Evolutionary conservation across 2,888 invertebrate species (phyloP).

Genomic region (Periphyllus acericola): DNA sequence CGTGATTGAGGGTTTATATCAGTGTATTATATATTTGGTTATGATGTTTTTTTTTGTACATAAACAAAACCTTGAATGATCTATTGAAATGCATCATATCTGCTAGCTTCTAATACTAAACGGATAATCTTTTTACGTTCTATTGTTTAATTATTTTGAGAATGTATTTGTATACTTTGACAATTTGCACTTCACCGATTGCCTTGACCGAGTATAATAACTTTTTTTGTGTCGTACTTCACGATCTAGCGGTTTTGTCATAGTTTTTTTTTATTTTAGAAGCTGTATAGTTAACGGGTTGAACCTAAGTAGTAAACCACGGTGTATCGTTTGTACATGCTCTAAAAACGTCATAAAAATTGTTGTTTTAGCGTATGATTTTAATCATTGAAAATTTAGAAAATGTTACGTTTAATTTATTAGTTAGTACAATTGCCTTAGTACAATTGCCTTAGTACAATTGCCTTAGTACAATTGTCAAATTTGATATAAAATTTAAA

Average conservation of each 20-base stretch:
- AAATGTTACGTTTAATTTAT: neutral
- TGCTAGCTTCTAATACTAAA: slow-evolving; percentile 7
- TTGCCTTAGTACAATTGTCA: too few species aligned
- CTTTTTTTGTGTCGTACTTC: slow-evolving; percentile 6
- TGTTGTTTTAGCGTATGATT: neutral
- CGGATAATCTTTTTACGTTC: slow-evolving; percentile 19
- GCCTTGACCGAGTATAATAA: slow-evolving; percentile 40
- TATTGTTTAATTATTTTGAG: slow-evolving; percentile 39
- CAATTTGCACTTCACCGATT: slow-evolving; percentile 35
- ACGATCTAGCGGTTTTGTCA: slow-evolving; percentile 32
- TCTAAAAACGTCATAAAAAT: slow-evolving; percentile 7
- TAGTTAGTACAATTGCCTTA: neutral
- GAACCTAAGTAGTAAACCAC: slow-evolving; percentile 2
- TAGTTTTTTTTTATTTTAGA: neutral
- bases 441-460: too few species aligned
- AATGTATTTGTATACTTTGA: slow-evolving; percentile 39
- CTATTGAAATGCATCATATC: neutral
- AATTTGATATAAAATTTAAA: neutral
- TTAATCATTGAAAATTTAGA: neutral
- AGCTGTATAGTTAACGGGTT: slow-evolving; percentile 13
- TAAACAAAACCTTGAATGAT: slow-evolving; percentile 24
- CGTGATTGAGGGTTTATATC: neutral
- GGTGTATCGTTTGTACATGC: slow-evolving; percentile 7
- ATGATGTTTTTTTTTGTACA: neutral
- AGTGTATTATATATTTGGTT: neutral